Evolutionary conservation across 2,888 invertebrate genomes (phyloP).

Genomic region (Zygaena filipendulae): DNA sequence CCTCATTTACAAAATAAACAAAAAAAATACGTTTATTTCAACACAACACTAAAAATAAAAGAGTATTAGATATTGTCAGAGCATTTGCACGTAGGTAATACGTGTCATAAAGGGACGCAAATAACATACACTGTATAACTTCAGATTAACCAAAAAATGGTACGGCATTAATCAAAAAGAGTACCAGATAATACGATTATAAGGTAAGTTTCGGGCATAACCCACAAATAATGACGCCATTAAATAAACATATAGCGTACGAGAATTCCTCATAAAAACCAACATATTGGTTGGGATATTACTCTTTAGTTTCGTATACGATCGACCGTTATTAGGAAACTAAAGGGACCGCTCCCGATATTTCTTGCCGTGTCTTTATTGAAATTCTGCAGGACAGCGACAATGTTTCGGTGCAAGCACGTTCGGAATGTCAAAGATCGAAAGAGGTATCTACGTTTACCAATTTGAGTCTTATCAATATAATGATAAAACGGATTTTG

Average conservation of each 20-base stretch:
- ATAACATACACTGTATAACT: no score
- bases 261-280: conserved; percentile 50
- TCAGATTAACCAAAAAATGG: no score
- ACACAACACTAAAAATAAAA: no score
- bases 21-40: no score
- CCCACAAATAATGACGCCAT: conserved; percentile 34
- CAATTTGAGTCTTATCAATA: no score
- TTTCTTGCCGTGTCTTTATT: conserved; percentile 51
- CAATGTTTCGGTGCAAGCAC: conserved; percentile 37
- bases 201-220: conserved; percentile 25
- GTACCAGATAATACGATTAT: conserved; percentile 18
- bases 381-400: conserved; percentile 48
- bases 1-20: no score
- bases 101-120: no score
- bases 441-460: conserved; percentile 11
- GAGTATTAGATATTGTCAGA: no score
- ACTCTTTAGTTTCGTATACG: conserved; percentile 31
- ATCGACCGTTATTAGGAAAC: conserved; percentile 30
- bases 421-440: conserved; percentile 21
- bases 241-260: conserved; percentile 49
- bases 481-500: no score
- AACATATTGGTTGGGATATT: conserved; percentile 33
- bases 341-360: conserved; percentile 29
- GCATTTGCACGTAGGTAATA: no score
- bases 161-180: conserved; percentile 19